Evolutionary conservation across 1,140 invertebrate species (phyloP).

Genomic region (Philotrypesis tridentata): DNA sequence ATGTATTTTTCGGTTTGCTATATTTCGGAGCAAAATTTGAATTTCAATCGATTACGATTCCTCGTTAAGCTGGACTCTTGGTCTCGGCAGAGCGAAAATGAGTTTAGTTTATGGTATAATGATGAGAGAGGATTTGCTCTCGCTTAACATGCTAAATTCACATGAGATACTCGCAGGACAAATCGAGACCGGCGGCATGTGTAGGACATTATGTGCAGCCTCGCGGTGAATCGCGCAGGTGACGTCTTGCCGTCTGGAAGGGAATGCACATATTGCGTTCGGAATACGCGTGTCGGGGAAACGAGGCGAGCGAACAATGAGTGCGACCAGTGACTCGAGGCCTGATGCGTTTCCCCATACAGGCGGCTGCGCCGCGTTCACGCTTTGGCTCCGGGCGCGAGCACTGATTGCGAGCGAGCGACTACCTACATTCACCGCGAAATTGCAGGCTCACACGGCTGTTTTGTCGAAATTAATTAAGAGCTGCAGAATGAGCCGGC

Average conservation of each 20-base stretch:
- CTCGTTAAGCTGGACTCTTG: too few species aligned
- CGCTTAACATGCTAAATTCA: too few species aligned
- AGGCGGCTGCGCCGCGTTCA: too few species aligned
- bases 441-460: not conserved
- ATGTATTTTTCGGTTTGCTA: too few species aligned
- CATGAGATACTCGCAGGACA: not conserved
- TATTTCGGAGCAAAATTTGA: too few species aligned
- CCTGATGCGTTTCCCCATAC: not conserved
- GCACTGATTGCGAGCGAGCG: slow-evolving; percentile 21
- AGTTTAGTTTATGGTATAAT: too few species aligned
- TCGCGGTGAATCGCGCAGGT: not conserved
- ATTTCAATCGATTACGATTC: too few species aligned
- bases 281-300: not conserved
- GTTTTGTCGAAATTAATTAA: slow-evolving; percentile 45
- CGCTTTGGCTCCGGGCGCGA: slow-evolving; percentile 19
- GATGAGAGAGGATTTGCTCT: too few species aligned
- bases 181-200: not conserved
- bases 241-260: not conserved
- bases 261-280: not conserved
- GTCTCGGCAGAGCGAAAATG: too few species aligned
- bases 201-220: not conserved
- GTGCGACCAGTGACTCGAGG: not conserved
- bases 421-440: not conserved
- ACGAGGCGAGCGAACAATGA: slow-evolving; percentile 17
- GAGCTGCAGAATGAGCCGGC: not conserved